Evolutionary conservation across 2,888 invertebrate species (phyloP).

Genomic region (Agrochola macilenta): DNA sequence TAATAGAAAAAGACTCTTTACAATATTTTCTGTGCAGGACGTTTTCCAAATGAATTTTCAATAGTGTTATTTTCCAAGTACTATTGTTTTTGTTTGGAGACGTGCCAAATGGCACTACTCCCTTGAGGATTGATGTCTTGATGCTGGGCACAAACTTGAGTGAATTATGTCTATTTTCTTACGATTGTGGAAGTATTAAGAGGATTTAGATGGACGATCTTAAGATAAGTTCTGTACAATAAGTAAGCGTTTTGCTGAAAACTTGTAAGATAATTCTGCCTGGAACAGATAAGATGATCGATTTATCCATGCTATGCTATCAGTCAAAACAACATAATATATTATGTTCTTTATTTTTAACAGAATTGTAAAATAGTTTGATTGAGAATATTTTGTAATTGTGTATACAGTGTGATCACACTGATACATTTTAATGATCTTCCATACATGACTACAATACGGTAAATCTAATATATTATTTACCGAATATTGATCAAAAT

Average conservation of each 20-base stretch:
- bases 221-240: neutral
- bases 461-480: neutral
- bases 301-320: neutral
- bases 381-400: neutral
- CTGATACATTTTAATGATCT: neutral
- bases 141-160: slow-evolving; percentile 73
- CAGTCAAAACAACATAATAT: neutral
- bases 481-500: neutral
- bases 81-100: slow-evolving; percentile 83
- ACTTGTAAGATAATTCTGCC: slow-evolving; percentile 20
- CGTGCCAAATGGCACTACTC: slow-evolving; percentile 83
- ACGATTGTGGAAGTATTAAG: slow-evolving; percentile 64
- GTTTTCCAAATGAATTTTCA: slow-evolving; percentile 75
- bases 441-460: neutral
- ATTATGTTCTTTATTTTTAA: neutral
- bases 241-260: slow-evolving; percentile 1
- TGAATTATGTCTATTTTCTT: slow-evolving; percentile 76
- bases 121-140: slow-evolving; percentile 82
- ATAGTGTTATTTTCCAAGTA: slow-evolving; percentile 78
- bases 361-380: neutral
- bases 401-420: neutral
- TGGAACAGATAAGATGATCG: neutral
- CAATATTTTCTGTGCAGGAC: slow-evolving; percentile 37
- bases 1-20: slow-evolving; percentile 18
- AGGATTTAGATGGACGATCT: slow-evolving; percentile 52